phyloP scores from a whole-genome alignment of 2,888 invertebrate genomes.

The Tuta absoluta region DNA sequence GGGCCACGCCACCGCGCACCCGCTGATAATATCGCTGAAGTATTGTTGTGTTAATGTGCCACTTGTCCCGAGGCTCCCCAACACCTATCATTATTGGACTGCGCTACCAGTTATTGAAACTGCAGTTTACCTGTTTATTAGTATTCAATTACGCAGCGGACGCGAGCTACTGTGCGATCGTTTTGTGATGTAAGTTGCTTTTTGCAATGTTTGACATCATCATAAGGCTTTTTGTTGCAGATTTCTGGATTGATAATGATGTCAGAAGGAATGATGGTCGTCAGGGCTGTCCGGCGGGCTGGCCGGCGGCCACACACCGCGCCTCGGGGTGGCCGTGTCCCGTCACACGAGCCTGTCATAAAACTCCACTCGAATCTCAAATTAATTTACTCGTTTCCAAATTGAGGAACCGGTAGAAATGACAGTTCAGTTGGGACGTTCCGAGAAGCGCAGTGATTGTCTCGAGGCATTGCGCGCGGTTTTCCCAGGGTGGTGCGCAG shows the following conservation, averaged over 20 bases:
- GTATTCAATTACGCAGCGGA: conserved; percentile 7
- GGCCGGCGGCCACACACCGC: conserved; percentile 5
- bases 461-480: conserved; percentile 15
- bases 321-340: conserved; percentile 21
- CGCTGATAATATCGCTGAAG: conserved; percentile 50
- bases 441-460: conserved; percentile 3
- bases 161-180: neutral
- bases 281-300: neutral
- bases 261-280: neutral
- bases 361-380: conserved; percentile 21
- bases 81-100: conserved; percentile 19
- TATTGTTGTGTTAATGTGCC: conserved; percentile 43
- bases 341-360: conserved; percentile 23
- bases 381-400: conserved; percentile 20
- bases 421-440: conserved; percentile 1
- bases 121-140: conserved; percentile 19
- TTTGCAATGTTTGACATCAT: neutral
- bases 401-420: conserved; percentile 13
- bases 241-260: conserved; percentile 19
- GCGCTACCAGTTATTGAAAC: conserved; percentile 14
- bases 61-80: conserved; percentile 42
- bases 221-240: conserved; percentile 20
- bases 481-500: conserved; percentile 18
- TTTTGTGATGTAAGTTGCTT: neutral
- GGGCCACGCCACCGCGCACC: conserved; percentile 63